Percentiles rank a stretch among this genome's conserved stretches.
These are phyloP conservation scores for Trachymyrmex septentrionalis DNA, from an alignment of 1,140 invertebrate species.

Conservation along the genomic window DNA sequence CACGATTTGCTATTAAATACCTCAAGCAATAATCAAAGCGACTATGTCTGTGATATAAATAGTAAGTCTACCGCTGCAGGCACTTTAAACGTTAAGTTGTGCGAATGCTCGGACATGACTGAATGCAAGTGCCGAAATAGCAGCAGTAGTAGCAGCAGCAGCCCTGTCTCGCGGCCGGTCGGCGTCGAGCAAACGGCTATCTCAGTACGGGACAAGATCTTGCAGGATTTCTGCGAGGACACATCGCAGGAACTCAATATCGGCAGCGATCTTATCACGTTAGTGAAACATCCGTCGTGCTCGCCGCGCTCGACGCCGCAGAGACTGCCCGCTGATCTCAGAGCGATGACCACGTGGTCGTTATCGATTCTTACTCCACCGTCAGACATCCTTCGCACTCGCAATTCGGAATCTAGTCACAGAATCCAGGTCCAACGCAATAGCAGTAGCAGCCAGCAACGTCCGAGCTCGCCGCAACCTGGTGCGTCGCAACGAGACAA, in stretches of 20 bases:
- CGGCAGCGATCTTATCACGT: conserved; percentile 83
- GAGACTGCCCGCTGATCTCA: conserved; percentile 82
- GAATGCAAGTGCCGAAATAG: conserved; percentile 77
- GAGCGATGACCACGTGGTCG: conserved; percentile 76
- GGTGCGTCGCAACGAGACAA: conserved; percentile 81
- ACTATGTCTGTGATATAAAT: conserved; percentile 82
- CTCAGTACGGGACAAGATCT: conserved; percentile 84
- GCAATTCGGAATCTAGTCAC: conserved; percentile 84
- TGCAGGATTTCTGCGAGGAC: conserved; percentile 85
- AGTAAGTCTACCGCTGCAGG: conserved; percentile 80
- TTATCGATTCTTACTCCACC: conserved; percentile 81
- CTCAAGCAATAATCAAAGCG: conserved; percentile 81
- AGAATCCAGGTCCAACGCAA: conserved; percentile 63
- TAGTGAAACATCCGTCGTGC: conserved; percentile 84
- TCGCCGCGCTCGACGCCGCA: conserved; percentile 84
- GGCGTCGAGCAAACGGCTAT: conserved; percentile 79
- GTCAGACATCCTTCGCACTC: conserved; percentile 83
- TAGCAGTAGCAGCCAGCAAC: conserved; percentile 59
- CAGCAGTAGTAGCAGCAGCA: conserved; percentile 66
- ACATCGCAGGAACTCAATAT: conserved; percentile 84
- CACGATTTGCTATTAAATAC: conserved; percentile 78
- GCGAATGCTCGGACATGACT: conserved; percentile 76
- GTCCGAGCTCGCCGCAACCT: conserved; percentile 82
- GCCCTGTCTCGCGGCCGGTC: conserved; percentile 44
- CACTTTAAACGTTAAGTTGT: conserved; percentile 77